Evolutionary conservation across 2,113 vertebrate species (phyloP).

Genomic region (Apeltes quadracus): DNA sequence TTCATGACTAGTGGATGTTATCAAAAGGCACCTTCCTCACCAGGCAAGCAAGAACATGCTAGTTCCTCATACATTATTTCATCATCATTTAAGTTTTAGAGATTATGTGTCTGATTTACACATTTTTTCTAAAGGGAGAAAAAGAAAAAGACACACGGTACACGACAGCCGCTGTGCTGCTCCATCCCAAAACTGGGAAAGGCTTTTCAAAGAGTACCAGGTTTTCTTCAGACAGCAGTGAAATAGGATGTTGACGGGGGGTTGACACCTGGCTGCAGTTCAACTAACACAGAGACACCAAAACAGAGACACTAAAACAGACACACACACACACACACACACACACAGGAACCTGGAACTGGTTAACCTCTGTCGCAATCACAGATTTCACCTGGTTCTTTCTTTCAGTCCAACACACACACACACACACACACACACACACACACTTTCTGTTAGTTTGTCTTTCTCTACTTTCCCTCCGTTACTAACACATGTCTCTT

Average conservation of each 20-base stretch:
- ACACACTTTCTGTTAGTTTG: not conserved
- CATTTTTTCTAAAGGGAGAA: not conserved
- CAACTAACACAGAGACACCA: slow-evolving; percentile 56
- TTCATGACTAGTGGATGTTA: not conserved
- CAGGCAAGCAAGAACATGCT: not conserved
- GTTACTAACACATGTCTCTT: not conserved
- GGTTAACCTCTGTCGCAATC: slow-evolving; percentile 64
- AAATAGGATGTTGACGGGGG: slow-evolving; percentile 40
- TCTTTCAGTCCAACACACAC: slow-evolving; percentile 13
- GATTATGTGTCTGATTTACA: not conserved
- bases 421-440: not conserved
- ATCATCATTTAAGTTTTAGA: not conserved
- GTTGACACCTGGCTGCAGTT: slow-evolving; percentile 67
- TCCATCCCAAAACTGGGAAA: slow-evolving; percentile 23
- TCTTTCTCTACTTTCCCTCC: not conserved
- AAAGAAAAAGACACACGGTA: not conserved
- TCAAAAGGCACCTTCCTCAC: no score
- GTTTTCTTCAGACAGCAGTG: slow-evolving; percentile 27
- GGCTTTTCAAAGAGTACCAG: slow-evolving; percentile 22
- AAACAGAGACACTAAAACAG: slow-evolving; percentile 37
- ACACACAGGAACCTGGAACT: slow-evolving; percentile 59
- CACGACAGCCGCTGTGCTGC: not conserved
- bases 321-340: slow-evolving; percentile 40
- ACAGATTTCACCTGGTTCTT: slow-evolving; percentile 27
- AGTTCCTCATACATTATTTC: not conserved